Evolutionary conservation across 2,888 invertebrate species (phyloP).

Genomic region (Pyralis farinalis): DNA sequence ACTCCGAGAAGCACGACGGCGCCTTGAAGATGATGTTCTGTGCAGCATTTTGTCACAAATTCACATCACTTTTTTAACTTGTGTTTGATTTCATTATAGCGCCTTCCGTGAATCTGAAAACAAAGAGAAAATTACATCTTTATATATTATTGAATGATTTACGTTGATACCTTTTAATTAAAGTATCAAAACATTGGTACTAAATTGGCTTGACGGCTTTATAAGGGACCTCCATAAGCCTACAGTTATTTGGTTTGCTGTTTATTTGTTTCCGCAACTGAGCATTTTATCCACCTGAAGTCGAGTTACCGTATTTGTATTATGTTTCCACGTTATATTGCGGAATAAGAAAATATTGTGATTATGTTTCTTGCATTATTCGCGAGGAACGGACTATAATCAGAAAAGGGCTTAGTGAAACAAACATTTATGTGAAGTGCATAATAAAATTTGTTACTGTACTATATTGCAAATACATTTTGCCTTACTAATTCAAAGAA

Average conservation of each 20-base stretch:
- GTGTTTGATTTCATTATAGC: not conserved
- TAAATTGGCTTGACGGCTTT: constrained; percentile 16
- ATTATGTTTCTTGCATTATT: no score
- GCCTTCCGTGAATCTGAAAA: constrained; percentile 19
- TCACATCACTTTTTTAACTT: not conserved
- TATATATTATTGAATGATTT: constrained; percentile 7
- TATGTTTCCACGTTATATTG: not conserved
- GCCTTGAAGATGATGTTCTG: constrained; percentile 83
- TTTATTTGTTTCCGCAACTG: constrained; percentile 36
- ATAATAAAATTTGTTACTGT: no score
- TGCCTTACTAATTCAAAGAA: no score
- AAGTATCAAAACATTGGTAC: constrained; percentile 15
- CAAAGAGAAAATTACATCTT: constrained; percentile 12
- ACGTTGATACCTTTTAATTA: constrained; percentile 10
- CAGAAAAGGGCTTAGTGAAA: no score
- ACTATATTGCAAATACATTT: no score
- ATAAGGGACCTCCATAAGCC: constrained; percentile 25
- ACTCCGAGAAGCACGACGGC: constrained; percentile 84
- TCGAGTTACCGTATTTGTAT: not conserved
- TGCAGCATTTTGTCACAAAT: constrained; percentile 78
- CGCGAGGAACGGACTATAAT: no score
- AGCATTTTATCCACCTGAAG: not conserved
- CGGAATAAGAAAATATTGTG: no score
- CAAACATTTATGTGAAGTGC: no score
- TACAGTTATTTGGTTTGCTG: constrained; percentile 28